phyloP scores from a whole-genome alignment of 2,113 vertebrate species.

The Chelonoidis abingdonii region DNA sequence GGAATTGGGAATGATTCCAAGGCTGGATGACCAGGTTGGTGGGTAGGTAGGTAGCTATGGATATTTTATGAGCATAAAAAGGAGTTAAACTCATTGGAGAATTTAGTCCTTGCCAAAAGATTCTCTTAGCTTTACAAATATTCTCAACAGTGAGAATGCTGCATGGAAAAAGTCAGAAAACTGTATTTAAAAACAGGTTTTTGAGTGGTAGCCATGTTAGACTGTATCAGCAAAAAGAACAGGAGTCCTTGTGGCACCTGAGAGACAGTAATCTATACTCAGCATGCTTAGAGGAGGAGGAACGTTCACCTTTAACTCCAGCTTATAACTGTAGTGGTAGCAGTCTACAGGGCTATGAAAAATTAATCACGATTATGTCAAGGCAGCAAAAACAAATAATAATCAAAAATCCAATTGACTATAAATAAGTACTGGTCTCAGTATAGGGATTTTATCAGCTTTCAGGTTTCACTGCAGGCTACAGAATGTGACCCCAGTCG shows the following conservation, averaged over 20 bases:
- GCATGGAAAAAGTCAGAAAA: not conserved
- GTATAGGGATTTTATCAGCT: not conserved
- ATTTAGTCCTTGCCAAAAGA: not conserved
- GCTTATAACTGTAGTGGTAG: not conserved
- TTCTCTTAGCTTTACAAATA: not conserved
- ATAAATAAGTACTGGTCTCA: not conserved
- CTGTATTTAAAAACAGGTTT: not conserved
- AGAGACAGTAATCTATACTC: not conserved
- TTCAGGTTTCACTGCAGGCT: not conserved
- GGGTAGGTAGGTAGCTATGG: not conserved
- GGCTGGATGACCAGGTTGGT: not conserved
- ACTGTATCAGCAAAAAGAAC: too few relatives aligned
- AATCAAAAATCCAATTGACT: not conserved
- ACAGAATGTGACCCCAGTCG: not conserved
- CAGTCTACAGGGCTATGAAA: not conserved
- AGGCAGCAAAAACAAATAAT: not conserved
- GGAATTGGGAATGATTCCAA: not conserved
- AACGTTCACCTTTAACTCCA: not conserved
- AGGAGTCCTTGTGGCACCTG: too few relatives aligned
- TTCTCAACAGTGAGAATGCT: not conserved
- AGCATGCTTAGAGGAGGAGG: not conserved
- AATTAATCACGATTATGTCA: not conserved
- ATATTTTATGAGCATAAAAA: not conserved
- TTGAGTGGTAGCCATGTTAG: too few relatives aligned
- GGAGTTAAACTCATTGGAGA: not conserved